phyloP scores from a whole-genome alignment of 2,113 vertebrate genomes.

The Nyctibius bracteatus region DNA sequence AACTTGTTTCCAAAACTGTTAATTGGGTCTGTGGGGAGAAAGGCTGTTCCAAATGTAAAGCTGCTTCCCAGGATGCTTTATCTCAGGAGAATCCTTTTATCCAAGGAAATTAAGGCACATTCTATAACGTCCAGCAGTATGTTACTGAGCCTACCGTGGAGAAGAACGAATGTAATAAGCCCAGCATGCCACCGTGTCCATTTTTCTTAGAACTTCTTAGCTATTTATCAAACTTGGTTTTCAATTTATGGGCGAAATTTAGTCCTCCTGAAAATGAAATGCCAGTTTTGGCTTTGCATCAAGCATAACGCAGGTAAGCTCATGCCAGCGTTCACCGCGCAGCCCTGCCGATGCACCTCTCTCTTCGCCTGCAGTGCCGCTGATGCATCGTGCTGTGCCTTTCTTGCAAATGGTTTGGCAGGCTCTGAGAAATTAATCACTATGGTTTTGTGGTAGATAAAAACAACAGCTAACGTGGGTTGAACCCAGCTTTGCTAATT shows the following conservation, averaged over 20 bases:
- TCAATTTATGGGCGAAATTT: neutral
- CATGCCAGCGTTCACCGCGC: rapidly evolving
- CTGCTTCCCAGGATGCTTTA: neutral
- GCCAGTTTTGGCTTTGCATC: neutral
- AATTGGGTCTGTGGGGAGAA: neutral
- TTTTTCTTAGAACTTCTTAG: neutral
- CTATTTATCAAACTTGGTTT: neutral
- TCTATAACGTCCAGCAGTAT: neutral
- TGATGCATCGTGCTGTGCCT: rapidly evolving
- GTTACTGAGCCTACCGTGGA: neutral
- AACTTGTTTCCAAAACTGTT: neutral
- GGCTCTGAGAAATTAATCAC: neutral
- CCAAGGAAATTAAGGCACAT: neutral
- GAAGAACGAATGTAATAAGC: neutral
- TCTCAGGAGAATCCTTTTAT: neutral
- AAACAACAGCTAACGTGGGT: neutral
- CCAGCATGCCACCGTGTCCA: rapidly evolving
- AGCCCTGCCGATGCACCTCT: neutral
- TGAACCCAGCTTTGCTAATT: neutral
- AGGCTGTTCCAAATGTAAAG: neutral
- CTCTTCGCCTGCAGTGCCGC: rapidly evolving
- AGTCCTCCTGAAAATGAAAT: neutral
- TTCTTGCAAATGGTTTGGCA: neutral
- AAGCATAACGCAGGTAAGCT: neutral
- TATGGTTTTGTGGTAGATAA: neutral